Evolutionary conservation across 2,113 vertebrate genomes (phyloP).

Genomic region (Chunga burmeisteri): DNA sequence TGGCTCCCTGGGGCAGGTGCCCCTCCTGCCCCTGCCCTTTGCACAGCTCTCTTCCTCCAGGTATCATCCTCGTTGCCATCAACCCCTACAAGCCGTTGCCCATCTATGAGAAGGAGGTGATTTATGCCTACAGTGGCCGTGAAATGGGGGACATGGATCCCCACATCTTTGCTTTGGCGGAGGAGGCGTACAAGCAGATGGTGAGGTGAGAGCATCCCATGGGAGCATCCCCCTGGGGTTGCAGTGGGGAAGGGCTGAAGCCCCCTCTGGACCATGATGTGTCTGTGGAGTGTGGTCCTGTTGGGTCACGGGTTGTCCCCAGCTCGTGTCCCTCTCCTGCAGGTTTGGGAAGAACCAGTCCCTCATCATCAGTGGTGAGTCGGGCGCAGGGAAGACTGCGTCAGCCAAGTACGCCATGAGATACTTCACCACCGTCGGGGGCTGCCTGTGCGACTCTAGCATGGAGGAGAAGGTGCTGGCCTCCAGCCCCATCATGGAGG

Average conservation of each 20-base stretch:
- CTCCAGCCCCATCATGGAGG: not conserved
- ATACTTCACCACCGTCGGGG: not conserved
- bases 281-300: too few relatives aligned
- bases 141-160: not conserved
- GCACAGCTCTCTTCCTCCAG: not conserved
- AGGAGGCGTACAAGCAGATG: not conserved
- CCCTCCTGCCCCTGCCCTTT: not conserved
- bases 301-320: not conserved
- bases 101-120: not conserved
- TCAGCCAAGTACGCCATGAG: not conserved
- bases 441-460: not conserved
- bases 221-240: not conserved
- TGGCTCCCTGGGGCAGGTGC: accelerated
- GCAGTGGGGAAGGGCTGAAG: not conserved
- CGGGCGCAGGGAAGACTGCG: accelerated
- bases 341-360: not conserved
- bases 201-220: not conserved
- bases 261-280: accelerated
- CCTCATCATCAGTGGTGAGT: not conserved
- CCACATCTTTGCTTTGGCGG: not conserved
- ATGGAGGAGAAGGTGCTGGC: slow-evolving; percentile 24
- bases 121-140: not conserved
- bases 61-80: not conserved
- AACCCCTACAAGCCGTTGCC: not conserved
- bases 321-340: not conserved